Evolutionary conservation across 2,888 invertebrate genomes (phyloP).

Genomic region (Hyles lineata): DNA sequence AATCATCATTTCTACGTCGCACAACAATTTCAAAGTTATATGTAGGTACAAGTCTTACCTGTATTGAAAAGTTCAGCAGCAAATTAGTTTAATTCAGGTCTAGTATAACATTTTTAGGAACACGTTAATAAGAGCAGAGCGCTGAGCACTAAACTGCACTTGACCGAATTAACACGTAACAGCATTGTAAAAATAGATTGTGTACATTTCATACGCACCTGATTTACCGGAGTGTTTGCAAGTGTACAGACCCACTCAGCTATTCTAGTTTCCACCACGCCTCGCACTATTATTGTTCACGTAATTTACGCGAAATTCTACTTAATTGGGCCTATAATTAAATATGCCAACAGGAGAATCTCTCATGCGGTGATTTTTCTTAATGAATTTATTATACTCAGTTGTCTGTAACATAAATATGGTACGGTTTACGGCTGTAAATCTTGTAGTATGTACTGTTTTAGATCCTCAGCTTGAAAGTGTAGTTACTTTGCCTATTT

Average conservation of each 20-base stretch:
- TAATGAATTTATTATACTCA: neutral
- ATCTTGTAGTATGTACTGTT: no score
- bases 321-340: neutral
- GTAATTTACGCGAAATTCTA: neutral
- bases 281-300: neutral
- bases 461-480: no score
- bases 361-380: neutral
- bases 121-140: neutral
- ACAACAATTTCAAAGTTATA: no score
- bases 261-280: neutral
- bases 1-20: no score
- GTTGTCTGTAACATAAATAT: neutral
- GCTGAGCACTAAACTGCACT: slow-evolving; percentile 8
- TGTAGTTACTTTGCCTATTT: no score
- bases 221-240: slow-evolving; percentile 16
- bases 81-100: no score
- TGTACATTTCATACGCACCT: slow-evolving; percentile 7
- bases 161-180: slow-evolving; percentile 25
- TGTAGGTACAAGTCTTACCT: no score
- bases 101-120: neutral
- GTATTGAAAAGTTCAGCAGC: no score
- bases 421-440: neutral
- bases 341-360: neutral
- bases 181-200: slow-evolving; percentile 15
- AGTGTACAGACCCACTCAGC: neutral